Base-by-base conservation (phyloP, 2,797 vertebrate genomes). In the Ara ararauna region DNA sequence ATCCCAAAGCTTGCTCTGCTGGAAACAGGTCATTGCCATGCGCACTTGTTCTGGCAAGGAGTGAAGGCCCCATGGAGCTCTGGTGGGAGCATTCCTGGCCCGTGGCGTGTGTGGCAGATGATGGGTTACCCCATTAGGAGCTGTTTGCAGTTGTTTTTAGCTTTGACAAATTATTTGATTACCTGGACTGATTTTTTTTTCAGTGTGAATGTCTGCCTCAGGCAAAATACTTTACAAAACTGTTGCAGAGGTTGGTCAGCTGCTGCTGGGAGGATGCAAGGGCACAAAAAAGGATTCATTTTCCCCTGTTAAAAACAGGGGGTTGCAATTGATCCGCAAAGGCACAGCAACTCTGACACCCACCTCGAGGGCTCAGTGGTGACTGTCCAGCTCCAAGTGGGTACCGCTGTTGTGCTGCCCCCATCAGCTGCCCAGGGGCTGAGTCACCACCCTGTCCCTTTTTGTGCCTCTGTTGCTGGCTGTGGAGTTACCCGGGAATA, bases 111-210 rank as follows among this genome's bases (percentile, higher is more conserved):
- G 0, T 36, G 32, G 34, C 27, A 85, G 15, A 6, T 72, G 50
- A 65, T 50, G 54, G 9, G 23, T 76, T 85, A 34, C 42, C 27
- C 87, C 67, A 54, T 32, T 73, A 77, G 64, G 50, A 94, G 13
- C 12, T 7, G 2, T 21, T 74, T 85, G 42, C 71, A 45, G 30
- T 76, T 73, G 29, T 62, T 89, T 89, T 34, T 58, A 94, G 66
- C 23, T 71, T 66, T 60, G 51, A 77, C 27, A 83, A 87, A 87
- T 78, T 60, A 71, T 92, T 94, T 89, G 72, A 90, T 90, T 92
- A 92, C 8, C 40, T 11, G 2, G 26, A 34, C 22, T 34, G 27
- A 62, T 11, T 50, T 83, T 76, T 91, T 62, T 90, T 36, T 48
- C 54, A 81, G 36, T 47, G n/a, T 64, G 19, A 81, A 78, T 3